Evolutionary conservation across 2,113 vertebrate species (phyloP).

Genomic region (Trogon melanurus): DNA sequence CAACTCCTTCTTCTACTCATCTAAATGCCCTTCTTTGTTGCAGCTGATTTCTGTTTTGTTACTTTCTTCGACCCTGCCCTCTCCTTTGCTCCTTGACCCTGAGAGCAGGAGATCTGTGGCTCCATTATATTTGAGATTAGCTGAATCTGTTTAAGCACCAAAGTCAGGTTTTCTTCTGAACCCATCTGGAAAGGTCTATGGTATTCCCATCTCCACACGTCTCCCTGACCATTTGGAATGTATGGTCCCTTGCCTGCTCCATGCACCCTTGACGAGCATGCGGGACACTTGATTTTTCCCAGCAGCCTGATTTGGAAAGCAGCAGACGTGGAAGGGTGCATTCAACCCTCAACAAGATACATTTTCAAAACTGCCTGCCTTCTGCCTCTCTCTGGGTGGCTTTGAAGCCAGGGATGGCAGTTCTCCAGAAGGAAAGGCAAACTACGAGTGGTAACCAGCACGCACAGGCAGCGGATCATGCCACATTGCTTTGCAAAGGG

Average conservation of each 20-base stretch:
- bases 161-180: not conserved
- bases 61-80: not conserved
- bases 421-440: not conserved
- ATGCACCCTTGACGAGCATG: accelerated
- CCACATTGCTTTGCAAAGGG: accelerated
- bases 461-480: accelerated
- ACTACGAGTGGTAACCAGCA: not conserved
- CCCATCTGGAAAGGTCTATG: not conserved
- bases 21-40: constrained; percentile 55
- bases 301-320: not conserved
- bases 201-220: not conserved
- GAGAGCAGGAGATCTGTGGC: not conserved
- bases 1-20: not conserved
- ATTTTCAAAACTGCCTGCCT: not conserved
- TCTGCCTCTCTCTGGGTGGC: not conserved
- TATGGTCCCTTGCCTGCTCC: not conserved
- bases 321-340: not conserved
- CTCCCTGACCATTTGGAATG: accelerated
- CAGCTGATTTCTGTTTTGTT: not conserved
- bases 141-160: not conserved
- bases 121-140: not conserved
- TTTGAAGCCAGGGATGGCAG: not conserved
- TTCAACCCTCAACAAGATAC: not conserved
- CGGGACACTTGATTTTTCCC: not conserved
- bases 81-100: not conserved